Conservation (phyloP, 2,888 invertebrate genomes). For the Synergus itoensis region DNA sequence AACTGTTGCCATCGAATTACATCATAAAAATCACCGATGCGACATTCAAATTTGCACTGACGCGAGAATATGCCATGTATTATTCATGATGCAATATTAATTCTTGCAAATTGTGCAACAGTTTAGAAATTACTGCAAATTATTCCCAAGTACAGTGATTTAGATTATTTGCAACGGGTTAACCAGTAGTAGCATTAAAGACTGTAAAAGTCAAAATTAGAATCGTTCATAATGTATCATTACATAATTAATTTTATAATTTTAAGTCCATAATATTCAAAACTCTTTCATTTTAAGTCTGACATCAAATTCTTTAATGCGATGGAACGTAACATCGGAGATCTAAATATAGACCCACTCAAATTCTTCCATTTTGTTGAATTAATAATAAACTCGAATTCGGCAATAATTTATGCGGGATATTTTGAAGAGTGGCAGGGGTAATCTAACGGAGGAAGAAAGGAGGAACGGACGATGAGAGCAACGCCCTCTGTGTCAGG, state of each 20-base stretch:
- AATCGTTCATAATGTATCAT: no score
- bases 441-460: conserved; percentile 74
- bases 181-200: no score
- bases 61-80: not conserved
- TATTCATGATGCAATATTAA: conserved; percentile 1
- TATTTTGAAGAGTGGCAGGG: conserved; percentile 44
- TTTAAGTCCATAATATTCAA: no score
- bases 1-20: not conserved
- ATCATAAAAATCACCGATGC: not conserved
- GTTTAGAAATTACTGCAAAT: not conserved
- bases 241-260: no score
- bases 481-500: conserved; percentile 77
- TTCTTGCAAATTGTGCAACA: not conserved
- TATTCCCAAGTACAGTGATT: not conserved
- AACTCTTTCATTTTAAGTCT: no score
- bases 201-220: no score
- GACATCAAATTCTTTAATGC: not conserved
- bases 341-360: not conserved
- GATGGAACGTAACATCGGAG: not conserved
- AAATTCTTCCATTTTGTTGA: not conserved
- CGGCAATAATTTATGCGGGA: not conserved
- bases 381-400: not conserved
- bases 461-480: conserved; percentile 71
- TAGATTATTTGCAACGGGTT: not conserved
- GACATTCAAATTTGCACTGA: not conserved